Percentiles rank a stretch among this genome's conserved stretches.
These are phyloP conservation scores for Chrysotoxum bicinctum DNA, from an alignment of 2,888 invertebrate species.

Conservation along the genomic window DNA sequence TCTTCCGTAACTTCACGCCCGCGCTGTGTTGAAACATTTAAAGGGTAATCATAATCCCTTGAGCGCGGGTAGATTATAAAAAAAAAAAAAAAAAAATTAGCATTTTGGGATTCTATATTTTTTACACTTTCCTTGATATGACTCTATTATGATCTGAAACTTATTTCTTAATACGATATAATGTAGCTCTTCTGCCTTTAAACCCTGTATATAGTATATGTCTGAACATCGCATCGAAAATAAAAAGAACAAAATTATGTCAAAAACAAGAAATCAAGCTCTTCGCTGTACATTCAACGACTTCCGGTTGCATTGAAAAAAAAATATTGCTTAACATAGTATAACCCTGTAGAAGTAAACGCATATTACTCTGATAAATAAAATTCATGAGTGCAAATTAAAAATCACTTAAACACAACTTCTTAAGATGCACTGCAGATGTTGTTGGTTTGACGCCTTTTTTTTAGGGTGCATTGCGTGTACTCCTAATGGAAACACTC, in stretches of 20 bases:
- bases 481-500: constrained; percentile 51
- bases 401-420: background rate
- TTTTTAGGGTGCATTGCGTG: background rate
- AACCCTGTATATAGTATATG: too few species aligned
- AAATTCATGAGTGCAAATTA: background rate
- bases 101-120: too few species aligned
- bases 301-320: constrained; percentile 43
- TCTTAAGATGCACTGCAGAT: background rate
- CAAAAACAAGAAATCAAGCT: background rate
- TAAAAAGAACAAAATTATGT: background rate
- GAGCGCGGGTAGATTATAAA: too few species aligned
- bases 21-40: too few species aligned
- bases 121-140: too few species aligned
- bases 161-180: too few species aligned
- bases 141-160: too few species aligned
- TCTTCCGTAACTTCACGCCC: too few species aligned
- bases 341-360: background rate
- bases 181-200: too few species aligned
- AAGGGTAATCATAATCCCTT: too few species aligned
- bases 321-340: background rate
- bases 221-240: too few species aligned
- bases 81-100: too few species aligned
- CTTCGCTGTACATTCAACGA: constrained; percentile 8
- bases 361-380: background rate
- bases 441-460: background rate